Evolutionary conservation across 2,888 invertebrate genomes (phyloP), one percentile per base, ranked within the genome.

Genomic region (Tenthredo notha): DNA sequence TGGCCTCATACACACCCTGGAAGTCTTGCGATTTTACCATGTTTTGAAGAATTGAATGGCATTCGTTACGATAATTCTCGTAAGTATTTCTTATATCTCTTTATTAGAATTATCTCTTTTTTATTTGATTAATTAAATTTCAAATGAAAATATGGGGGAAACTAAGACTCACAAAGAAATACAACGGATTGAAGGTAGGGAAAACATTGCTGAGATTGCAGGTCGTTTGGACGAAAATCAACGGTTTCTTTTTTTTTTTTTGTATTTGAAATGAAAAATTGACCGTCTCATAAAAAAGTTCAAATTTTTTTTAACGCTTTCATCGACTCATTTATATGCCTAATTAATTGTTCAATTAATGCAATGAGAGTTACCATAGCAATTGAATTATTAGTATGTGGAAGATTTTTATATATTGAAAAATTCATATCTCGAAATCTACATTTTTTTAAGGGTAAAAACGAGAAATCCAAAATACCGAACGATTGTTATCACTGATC

Each of bases 1-100:
- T 98, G 98, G 98, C 98, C 97, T 15, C 95, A 96, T 2, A 97
- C 98, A 1, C 94, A 95, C 0, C 95, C 95, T 86, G 96, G 96
- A 87, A 95, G 96, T 0, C 92, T 95, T 80, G 97, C 97, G 1
- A 94, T 95, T 40, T 95, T 98, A 88, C 96, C 96, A 77, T 98
- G 98, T 92, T 97, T 98, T 91, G 95, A 96, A 75, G 96, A 97
- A 90, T 94, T 98, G 85, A 95, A 96, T 88, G 97, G 97, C 86
- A 95, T 98, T 85, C 95, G 95, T 88, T 98, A 98, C 91, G 98
- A 98, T 92, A 96, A 96, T 87, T 95, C 96, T 92, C 96, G 98
- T 98, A 94, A 97, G 98, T 97, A 88, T 33, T 72, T 67, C 33
- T 43, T 43, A 67, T 40, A 67, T 65, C 40, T 54, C 67, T 61